Evolutionary conservation across 37 sponge, comb jelly and placozoan species (phyloP).

Genomic region (Axinella damicornis): DNA sequence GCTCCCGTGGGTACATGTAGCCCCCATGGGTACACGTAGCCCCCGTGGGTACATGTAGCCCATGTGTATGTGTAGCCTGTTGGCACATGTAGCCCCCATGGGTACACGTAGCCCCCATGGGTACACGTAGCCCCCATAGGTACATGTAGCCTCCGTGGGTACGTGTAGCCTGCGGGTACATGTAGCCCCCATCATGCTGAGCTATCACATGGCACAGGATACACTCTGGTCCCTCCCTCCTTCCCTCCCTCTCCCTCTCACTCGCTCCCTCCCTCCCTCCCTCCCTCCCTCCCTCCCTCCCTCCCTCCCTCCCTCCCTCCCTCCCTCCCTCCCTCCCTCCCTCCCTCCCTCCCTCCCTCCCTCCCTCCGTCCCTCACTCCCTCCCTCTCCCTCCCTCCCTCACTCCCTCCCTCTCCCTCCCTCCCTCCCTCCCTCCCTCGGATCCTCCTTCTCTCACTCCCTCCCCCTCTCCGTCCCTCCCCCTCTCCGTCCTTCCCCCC

Average conservation of each 20-base stretch:
- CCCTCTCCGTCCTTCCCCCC: background rate
- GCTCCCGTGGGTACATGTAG: too few species aligned
- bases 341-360: background rate
- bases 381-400: conserved; percentile 10
- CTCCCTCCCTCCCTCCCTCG: background rate
- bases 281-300: background rate
- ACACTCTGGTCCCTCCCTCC: background rate
- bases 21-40: too few species aligned
- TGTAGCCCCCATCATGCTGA: too few species aligned
- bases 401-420: background rate
- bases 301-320: background rate
- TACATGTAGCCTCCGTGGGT: too few species aligned
- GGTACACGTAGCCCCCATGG: too few species aligned
- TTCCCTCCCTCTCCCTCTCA: background rate
- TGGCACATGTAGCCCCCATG: too few species aligned
- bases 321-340: background rate
- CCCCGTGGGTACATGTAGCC: too few species aligned
- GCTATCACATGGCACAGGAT: too few species aligned
- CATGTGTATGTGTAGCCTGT: too few species aligned
- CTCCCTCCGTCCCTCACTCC: background rate
- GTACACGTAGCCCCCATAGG: too few species aligned
- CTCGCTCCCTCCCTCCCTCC: background rate
- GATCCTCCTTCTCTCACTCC: too few species aligned
- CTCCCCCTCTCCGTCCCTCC: background rate
- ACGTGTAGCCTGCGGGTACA: too few species aligned